Percentiles rank a stretch among this genome's conserved stretches.
These are phyloP conservation scores for Gymnocheta viridis DNA, from an alignment of 2,888 invertebrate species.

Conservation along the genomic window DNA sequence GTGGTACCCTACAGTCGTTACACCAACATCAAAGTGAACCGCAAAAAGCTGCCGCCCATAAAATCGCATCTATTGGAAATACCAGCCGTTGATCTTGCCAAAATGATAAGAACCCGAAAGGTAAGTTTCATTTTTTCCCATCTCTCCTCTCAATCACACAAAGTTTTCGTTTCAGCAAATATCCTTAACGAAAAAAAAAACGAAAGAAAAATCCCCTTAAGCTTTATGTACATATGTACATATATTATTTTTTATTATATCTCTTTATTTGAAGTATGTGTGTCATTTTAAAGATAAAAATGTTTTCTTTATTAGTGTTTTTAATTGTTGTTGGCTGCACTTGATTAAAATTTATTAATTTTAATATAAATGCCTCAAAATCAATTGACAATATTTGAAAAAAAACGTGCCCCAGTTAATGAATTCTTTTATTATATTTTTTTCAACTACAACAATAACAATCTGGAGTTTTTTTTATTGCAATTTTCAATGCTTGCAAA, in stretches of 20 bases:
- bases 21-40: conserved; percentile 83
- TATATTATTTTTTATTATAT: neutral
- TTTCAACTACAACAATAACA: conserved; percentile 11
- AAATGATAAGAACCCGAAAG: conserved; percentile 88
- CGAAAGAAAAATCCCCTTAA: neutral
- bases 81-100: conserved; percentile 87
- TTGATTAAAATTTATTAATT: conserved; percentile 54
- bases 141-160: neutral
- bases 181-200: neutral
- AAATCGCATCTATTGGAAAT: conserved; percentile 86
- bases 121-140: conserved; percentile 81
- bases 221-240: neutral
- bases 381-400: conserved; percentile 39
- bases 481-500: conserved; percentile 21
- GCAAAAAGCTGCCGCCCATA: conserved; percentile 86
- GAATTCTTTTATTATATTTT: conserved; percentile 26
- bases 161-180: neutral
- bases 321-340: conserved; percentile 38
- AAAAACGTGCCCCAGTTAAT: conserved; percentile 51
- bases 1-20: conserved; percentile 83
- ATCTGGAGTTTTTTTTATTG: conserved; percentile 1
- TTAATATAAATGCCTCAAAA: conserved; percentile 48
- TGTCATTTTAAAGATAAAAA: neutral
- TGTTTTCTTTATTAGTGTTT: neutral
- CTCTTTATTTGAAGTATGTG: neutral